phyloP scores from a whole-genome alignment of 2,888 invertebrate genomes.

The Drosophila nr. perissopoda region DNA sequence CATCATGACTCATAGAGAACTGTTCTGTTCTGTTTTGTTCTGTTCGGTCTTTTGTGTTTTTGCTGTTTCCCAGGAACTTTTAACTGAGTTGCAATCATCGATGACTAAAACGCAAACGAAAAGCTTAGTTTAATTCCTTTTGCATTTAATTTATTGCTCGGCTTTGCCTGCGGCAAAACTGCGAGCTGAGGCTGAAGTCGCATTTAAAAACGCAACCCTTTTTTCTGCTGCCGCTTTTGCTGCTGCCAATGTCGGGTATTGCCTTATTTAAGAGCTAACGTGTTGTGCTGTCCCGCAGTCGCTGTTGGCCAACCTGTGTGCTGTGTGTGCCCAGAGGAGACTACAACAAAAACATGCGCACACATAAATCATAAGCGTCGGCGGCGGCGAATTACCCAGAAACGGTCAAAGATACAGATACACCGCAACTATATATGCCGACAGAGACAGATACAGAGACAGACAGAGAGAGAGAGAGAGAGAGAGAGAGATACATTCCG shows the following conservation, averaged over 20 bases:
- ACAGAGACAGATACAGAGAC: not conserved
- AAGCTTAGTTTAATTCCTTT: slow-evolving; percentile 78
- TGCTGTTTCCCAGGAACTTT: slow-evolving; percentile 49
- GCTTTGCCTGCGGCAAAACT: slow-evolving; percentile 54
- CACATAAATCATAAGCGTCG: slow-evolving; percentile 75
- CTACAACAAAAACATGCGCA: slow-evolving; percentile 68
- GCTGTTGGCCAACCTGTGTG: slow-evolving; percentile 54
- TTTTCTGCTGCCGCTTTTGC: slow-evolving; percentile 24
- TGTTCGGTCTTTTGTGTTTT: slow-evolving; percentile 17
- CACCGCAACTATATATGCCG: slow-evolving; percentile 12
- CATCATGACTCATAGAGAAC: slow-evolving; percentile 50
- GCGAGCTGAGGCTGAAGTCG: slow-evolving; percentile 16
- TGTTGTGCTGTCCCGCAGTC: slow-evolving; percentile 10
- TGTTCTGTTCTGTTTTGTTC: slow-evolving; percentile 6
- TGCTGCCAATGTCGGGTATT: slow-evolving; percentile 45
- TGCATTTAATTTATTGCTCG: slow-evolving; percentile 75
- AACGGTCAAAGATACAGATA: slow-evolving; percentile 65
- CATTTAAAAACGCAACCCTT: slow-evolving; percentile 62
- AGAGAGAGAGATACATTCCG: slow-evolving; percentile 8
- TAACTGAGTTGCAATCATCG: slow-evolving; percentile 65
- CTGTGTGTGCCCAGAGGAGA: slow-evolving; percentile 19
- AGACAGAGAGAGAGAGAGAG: slow-evolving; percentile 11
- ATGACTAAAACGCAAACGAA: slow-evolving; percentile 69
- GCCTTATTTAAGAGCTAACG: slow-evolving; percentile 64
- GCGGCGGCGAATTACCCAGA: slow-evolving; percentile 70